Conservation (phyloP, 2,113 vertebrate species). For the Nymphicus hollandicus region DNA sequence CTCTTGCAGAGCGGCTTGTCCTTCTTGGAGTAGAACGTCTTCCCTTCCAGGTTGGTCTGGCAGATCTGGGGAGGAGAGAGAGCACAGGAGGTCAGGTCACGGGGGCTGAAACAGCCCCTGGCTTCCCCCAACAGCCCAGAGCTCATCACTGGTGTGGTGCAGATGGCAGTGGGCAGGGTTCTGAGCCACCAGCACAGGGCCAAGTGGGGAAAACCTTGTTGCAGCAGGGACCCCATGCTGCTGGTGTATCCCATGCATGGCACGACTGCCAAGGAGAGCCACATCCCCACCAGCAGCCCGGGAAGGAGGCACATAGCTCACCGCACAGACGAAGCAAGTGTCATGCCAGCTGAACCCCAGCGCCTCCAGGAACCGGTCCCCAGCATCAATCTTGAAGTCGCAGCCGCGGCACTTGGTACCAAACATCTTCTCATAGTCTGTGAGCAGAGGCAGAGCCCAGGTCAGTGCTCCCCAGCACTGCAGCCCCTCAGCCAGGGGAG, state of each 20-base stretch:
- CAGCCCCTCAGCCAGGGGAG: neutral
- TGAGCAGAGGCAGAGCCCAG: neutral
- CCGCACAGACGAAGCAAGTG: slow-evolving; percentile 97
- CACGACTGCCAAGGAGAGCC: rapidly evolving
- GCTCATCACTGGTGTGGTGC: neutral
- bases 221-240: neutral
- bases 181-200: neutral
- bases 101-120: neutral
- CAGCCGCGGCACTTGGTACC: slow-evolving; percentile 98
- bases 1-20: slow-evolving; percentile 99
- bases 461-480: neutral
- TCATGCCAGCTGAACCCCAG: slow-evolving; percentile 99
- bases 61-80: slow-evolving; percentile 82
- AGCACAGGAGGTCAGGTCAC: neutral
- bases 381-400: slow-evolving; percentile 99
- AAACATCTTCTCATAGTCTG: slow-evolving; percentile 99
- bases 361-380: slow-evolving; percentile 97
- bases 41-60: slow-evolving; percentile 98
- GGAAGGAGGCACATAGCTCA: slow-evolving; percentile 72
- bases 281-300: rapidly evolving
- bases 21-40: slow-evolving; percentile 99
- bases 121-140: rapidly evolving
- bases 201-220: neutral
- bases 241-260: neutral
- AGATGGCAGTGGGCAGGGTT: neutral